Base-by-base conservation (phyloP, 1,140 invertebrate genomes). In the Pygmarrhopalites habei region DNA sequence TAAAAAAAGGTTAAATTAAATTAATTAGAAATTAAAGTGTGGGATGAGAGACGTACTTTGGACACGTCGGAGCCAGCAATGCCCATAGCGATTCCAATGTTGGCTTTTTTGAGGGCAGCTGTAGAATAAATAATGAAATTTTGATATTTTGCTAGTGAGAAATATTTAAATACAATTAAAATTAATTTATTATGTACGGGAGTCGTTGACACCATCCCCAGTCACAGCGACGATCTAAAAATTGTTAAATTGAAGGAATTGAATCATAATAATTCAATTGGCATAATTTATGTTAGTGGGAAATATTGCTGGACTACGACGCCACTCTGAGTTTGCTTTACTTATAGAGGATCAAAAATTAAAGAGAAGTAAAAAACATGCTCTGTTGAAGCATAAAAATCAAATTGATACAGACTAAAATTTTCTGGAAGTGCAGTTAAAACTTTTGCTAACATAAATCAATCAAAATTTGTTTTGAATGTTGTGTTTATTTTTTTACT, bases 61-160 rank as follows among this genome's bases (percentile, higher is more conserved):
- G 72, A 74, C 5, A 78, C 76, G 69, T 79, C 77, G 28, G 73
- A 74, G n/a, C 76, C 79, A 73, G 79, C 47, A 10, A 64, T 67
- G 15, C 68, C 70, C 70, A 71, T 71, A 14, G 70, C 67, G 15
- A 71, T 67, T 51, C 70, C 70, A 53, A 68, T 71, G 44, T 61
- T 58, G 10, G 65, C 64, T 58, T 58, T 83, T 79, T 98, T 98
- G 68, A 99, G 79, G 57, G 96, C 95, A 32, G 96, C 82, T n/a
- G n/a, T n/a, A n/a, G n/a, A n/a, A n/a, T n/a, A n/a, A n/a, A n/a
- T n/a, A n/a, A n/a, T n/a, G n/a, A n/a, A n/a, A n/a, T n/a, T n/a
- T n/a, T n/a, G n/a, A n/a, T n/a, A n/a, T n/a, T n/a, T n/a, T n/a
- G n/a, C n/a, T n/a, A n/a, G n/a, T n/a, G n/a, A n/a, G n/a, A n/a